A percentile compares a stretch with the other conserved stretches of the same genome.
Evolutionary conservation across 2,113 vertebrate species (phyloP).

Genomic region (Euleptes europaea): DNA sequence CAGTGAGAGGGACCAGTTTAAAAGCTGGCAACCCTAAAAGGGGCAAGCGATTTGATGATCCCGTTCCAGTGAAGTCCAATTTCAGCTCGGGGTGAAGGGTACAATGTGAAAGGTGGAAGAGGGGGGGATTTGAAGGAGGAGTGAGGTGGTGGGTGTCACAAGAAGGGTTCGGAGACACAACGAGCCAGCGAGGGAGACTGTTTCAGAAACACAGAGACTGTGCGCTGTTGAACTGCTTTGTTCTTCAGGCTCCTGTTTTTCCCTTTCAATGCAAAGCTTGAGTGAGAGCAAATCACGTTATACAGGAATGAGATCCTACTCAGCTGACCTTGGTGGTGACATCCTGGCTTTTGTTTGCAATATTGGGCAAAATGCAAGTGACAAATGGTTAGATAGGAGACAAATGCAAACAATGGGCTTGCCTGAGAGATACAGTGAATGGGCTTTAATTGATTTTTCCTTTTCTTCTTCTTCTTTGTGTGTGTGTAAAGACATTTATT

Average conservation of each 20-base stretch:
- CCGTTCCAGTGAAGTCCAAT: too few relatives aligned
- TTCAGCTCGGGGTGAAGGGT: too few relatives aligned
- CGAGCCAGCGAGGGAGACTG: background rate
- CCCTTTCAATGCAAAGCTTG: background rate
- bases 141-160: background rate
- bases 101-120: too few relatives aligned
- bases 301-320: conserved; percentile 63
- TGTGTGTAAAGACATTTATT: conserved; percentile 81
- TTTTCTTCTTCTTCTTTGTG: conserved; percentile 66
- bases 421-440: conserved; percentile 78
- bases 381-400: conserved; percentile 83
- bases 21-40: too few relatives aligned
- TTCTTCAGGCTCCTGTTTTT: fast-evolving
- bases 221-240: fast-evolving
- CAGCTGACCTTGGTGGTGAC: conserved; percentile 83
- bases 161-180: background rate
- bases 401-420: conserved; percentile 83
- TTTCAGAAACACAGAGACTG: background rate
- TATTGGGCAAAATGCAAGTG: conserved; percentile 69
- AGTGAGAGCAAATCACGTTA: background rate
- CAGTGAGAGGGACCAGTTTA: too few relatives aligned
- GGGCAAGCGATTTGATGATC: too few relatives aligned
- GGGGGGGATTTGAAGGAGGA: too few relatives aligned
- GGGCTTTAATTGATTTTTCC: conserved; percentile 78
- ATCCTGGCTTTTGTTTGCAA: conserved; percentile 66